phyloP scores from a whole-genome alignment of 1,140 invertebrate species.

The Rhynchophorus ferrugineus region DNA sequence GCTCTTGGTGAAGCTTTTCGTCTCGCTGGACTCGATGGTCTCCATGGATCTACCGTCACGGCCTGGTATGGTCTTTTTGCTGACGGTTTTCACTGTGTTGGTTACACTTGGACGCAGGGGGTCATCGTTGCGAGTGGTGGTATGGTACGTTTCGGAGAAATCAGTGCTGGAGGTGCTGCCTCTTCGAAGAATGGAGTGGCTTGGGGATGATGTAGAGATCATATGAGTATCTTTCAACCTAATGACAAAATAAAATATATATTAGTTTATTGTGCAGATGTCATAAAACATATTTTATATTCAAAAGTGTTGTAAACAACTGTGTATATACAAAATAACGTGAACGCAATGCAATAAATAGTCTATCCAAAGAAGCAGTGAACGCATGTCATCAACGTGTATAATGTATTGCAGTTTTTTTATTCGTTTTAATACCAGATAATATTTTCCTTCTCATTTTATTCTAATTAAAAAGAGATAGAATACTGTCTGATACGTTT shows the following conservation, averaged over 20 bases:
- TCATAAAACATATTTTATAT: too few species aligned
- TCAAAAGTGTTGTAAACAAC: too few species aligned
- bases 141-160: slow-evolving; percentile 60
- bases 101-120: slow-evolving; percentile 55
- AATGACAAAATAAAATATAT: neutral
- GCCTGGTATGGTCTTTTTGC: slow-evolving; percentile 56
- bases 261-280: too few species aligned
- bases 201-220: slow-evolving; percentile 21
- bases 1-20: slow-evolving; percentile 59
- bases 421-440: too few species aligned
- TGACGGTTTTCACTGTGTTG: slow-evolving; percentile 58
- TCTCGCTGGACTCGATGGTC: slow-evolving; percentile 60
- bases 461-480: too few species aligned
- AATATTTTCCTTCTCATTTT: too few species aligned
- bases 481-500: too few species aligned
- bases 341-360: too few species aligned
- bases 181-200: slow-evolving; percentile 39
- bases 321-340: too few species aligned
- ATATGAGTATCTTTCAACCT: slow-evolving; percentile 30
- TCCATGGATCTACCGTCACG: slow-evolving; percentile 51
- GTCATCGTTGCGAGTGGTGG: slow-evolving; percentile 56
- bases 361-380: too few species aligned
- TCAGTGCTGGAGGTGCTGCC: slow-evolving; percentile 59
- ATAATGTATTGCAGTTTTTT: too few species aligned
- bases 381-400: too few species aligned